Evolutionary conservation across 1,140 invertebrate genomes (phyloP), one percentile per base, ranked within the genome.

Genomic region (Drosophila arizonae): DNA sequence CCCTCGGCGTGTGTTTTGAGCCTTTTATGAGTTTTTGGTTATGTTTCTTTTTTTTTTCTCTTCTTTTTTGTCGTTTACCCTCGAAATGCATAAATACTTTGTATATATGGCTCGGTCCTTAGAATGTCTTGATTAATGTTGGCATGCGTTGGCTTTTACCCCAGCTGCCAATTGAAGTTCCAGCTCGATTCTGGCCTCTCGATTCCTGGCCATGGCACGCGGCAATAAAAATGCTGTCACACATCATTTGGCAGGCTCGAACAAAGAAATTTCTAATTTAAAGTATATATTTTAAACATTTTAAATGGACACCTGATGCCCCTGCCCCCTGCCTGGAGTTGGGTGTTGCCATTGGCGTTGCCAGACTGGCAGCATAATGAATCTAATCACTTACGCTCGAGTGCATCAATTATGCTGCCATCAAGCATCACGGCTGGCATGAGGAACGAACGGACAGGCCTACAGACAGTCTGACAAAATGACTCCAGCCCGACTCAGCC

Each of bases 351-450:
- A 67, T 70, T 78, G 84, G 71, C 79, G 67, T 72, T 76, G 79
- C 73, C 81, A 73, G 79, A 82, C 90, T 56, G 76, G 84, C 82
- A 79, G 76, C 82, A 81, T 91, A 91, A 91, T 91, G 90, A 91
- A 91, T 91, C 90, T 91, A 91, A 91, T 91, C 90, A 91, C 90
- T 91, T 91, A 91, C 90, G 90, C 90, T 90, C 86, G 90, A 91
- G 90, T 91, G 86, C 90, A 91, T 91, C 90, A 91, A 91, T 91
- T 91, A 91, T 91, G 76, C 71, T 91, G 72, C 82, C 79, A 90
- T 90, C 90, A 87, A 79, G 75, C 72, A 84, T 77, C 76, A 84
- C 41, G 55, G 48, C 45, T 51, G 57, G 69, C 43, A 64, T 41
- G 52, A 46, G 50, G 46, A 24, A 24, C 58, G 60, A 28, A n/a